Percentiles rank a stretch among this genome's conserved stretches.
Conservation (phyloP, 2,797 vertebrate genomes). For the Poeciliopsis gracilis region DNA sequence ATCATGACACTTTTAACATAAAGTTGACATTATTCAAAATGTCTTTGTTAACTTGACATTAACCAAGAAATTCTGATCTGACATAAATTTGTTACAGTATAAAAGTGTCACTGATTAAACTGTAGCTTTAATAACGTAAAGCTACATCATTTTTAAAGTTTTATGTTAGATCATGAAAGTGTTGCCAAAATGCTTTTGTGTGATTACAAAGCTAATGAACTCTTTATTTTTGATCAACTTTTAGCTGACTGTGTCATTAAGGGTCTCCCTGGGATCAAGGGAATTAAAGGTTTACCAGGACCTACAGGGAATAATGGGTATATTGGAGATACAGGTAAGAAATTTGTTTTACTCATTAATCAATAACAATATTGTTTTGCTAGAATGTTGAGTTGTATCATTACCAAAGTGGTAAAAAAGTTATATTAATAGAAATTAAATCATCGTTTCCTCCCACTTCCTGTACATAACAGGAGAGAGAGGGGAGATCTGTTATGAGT, state of each 20-base stretch:
- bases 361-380: not conserved
- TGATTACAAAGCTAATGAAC: not conserved
- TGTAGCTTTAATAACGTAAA: too few relatives aligned
- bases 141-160: too few relatives aligned
- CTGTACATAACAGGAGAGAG: conserved; percentile 47
- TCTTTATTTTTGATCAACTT: conserved; percentile 14
- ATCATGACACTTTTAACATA: too few relatives aligned
- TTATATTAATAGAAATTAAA: not conserved
- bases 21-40: too few relatives aligned
- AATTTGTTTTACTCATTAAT: not conserved
- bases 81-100: too few relatives aligned
- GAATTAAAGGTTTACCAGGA: conserved; percentile 54
- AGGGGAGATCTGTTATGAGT: conserved; percentile 57
- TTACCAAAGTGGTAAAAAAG: conserved; percentile 1
- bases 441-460: not conserved
- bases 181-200: not conserved
- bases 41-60: too few relatives aligned
- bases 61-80: too few relatives aligned
- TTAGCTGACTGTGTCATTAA: conserved; percentile 52
- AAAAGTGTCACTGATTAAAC: too few relatives aligned
- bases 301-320: conserved; percentile 38
- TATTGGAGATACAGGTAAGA: conserved; percentile 68
- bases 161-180: too few relatives aligned
- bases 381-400: not conserved
- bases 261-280: conserved; percentile 58